Evolutionary conservation across 2,113 vertebrate genomes (phyloP).

Genomic region (Gobio gobio): DNA sequence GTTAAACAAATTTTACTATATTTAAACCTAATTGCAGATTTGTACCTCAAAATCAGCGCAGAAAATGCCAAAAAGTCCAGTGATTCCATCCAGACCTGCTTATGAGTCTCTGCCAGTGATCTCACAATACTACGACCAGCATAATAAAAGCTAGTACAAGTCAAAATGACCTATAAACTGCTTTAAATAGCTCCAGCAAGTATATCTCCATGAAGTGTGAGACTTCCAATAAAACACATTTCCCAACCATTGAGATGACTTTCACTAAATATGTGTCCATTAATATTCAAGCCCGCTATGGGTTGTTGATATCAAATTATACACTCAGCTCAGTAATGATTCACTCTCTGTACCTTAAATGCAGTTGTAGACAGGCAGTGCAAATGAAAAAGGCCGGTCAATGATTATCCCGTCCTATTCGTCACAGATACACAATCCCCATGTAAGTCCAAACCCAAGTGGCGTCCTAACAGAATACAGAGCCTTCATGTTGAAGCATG

Average conservation of each 20-base stretch:
- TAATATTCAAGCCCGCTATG: not conserved
- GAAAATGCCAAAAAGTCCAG: not conserved
- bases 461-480: constrained; percentile 10
- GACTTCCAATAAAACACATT: not conserved
- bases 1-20: not conserved
- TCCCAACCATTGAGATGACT: not conserved
- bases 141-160: not conserved
- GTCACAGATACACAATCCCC: constrained; percentile 4
- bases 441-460: constrained; percentile 19
- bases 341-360: not conserved
- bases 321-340: not conserved
- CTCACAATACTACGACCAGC: not conserved
- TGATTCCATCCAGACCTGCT: not conserved
- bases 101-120: not conserved
- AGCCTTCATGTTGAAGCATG: constrained; percentile 21
- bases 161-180: not conserved
- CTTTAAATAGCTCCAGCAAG: not conserved
- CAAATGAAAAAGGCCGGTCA: not conserved
- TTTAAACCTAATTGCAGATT: not conserved
- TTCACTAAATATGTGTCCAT: not conserved
- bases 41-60: not conserved
- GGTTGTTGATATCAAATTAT: not conserved
- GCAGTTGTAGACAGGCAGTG: not conserved
- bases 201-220: not conserved
- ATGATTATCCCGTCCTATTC: not conserved